Evolutionary conservation across 2,888 invertebrate genomes (phyloP).

Genomic region (Allacma fusca): DNA sequence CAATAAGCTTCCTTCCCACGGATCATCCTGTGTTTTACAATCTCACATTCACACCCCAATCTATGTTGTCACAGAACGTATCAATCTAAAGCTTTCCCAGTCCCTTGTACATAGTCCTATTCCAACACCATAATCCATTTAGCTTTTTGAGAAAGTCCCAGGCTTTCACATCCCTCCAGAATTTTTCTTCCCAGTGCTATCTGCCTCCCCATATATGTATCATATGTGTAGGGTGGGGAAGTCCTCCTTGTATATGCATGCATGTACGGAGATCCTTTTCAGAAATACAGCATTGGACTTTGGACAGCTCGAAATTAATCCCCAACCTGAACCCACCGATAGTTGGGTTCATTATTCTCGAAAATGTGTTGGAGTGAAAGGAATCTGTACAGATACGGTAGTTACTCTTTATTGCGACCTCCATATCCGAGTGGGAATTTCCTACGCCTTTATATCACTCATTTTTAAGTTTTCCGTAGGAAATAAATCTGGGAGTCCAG

Average conservation of each 20-base stretch:
- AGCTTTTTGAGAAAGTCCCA: background rate
- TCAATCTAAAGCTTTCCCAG: background rate
- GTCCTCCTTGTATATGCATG: no score
- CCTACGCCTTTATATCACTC: no score
- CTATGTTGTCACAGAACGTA: conserved; percentile 14
- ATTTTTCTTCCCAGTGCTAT: background rate
- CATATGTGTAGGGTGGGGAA: no score
- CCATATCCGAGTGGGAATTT: no score
- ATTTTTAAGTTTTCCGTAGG: no score
- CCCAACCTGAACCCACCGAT: background rate
- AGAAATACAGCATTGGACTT: background rate
- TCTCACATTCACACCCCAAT: conserved; percentile 22
- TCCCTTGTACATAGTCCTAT: background rate
- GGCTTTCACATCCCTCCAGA: background rate
- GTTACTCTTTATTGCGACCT: no score
- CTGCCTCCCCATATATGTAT: no score
- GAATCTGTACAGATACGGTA: no score
- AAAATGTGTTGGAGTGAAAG: no score
- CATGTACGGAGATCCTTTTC: no score
- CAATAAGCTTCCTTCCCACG: conserved; percentile 21
- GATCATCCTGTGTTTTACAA: conserved; percentile 19
- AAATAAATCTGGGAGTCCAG: no score
- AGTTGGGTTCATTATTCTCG: no score
- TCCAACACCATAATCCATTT: conserved; percentile 2
- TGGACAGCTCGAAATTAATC: conserved; percentile 2